Evolutionary conservation across 1,140 invertebrate genomes (phyloP), one percentile per base, ranked within the genome.

Genomic region (Danaus melanippus): DNA sequence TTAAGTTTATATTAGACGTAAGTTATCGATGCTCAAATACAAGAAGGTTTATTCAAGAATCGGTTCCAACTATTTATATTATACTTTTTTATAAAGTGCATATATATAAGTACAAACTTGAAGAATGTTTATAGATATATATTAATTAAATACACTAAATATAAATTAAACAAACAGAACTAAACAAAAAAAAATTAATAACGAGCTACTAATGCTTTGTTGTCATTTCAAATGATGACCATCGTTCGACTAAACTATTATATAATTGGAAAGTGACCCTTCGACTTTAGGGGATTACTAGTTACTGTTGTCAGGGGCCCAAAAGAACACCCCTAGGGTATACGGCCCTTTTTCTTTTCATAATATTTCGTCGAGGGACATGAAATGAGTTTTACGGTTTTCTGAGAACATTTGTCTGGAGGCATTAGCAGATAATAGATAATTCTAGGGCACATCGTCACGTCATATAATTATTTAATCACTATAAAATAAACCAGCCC

Each of bases 381-480:
- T 53, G 60, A 65, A 66, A 66, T 58, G 60, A 69, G 64, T 68
- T 69, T 65, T 58, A 68, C 50, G 63, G 61, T 60, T 62, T 56
- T 51, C 58, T 57, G 46, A 62, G 58, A 50, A 58, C 58, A 56
- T 61, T 67, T 62, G 64, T 61, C 60, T 53, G 55, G 43, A 42
- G 52, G 57, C 60, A 62, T 62, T 67, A 60, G 47, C 62, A 57
- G 56, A 62, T 66, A 67, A 71, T 56, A 56, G 69, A 58, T 64
- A 64, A 60, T 64, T 63, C 56, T 57, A 64, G 64, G 64, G 64
- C 46, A 44, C 3, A 44, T 44, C 42, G 1, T 44, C 42, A 44
- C 42, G 42, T 44, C 21, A 32, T 32, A 3, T 8, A 7, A 32
- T 32, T 32, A 32, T 32, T 32, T 32, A 32, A 32, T 32, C 21